These are phyloP conservation scores for Neoascia interrupta DNA, from an alignment of 2,888 invertebrate genomes.

Conservation along the genomic window DNA sequence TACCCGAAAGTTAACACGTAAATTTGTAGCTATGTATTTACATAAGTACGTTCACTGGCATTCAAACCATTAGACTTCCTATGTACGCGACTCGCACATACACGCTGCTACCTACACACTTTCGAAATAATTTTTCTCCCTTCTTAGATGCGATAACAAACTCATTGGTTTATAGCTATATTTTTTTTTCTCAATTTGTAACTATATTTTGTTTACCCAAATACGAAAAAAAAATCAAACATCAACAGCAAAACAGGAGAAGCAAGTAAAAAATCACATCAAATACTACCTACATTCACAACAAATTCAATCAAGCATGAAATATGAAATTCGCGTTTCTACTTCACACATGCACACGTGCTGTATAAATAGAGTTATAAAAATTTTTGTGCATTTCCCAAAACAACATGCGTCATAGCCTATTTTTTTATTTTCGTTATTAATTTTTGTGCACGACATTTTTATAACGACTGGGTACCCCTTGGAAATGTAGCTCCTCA, in stretches of 20 bases:
- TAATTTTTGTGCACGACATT: not conserved
- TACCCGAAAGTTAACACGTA: no score
- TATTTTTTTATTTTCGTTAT: conserved; percentile 28
- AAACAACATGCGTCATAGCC: conserved; percentile 45
- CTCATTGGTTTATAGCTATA: not conserved
- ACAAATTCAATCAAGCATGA: conserved; percentile 34
- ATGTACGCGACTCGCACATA: no score
- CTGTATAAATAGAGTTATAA: conserved; percentile 26
- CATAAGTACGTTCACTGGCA: conserved; percentile 11
- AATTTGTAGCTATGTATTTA: no score
- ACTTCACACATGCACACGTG: conserved; percentile 17
- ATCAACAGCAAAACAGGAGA: no score
- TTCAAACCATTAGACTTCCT: conserved; percentile 24
- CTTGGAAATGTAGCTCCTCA: no score
- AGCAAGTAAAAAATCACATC: conserved; percentile 4
- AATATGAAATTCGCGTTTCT: no score
- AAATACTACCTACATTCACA: conserved; percentile 17
- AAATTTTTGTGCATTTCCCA: conserved; percentile 48
- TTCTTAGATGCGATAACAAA: conserved; percentile 15
- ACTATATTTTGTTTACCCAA: not conserved
- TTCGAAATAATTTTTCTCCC: conserved; percentile 14
- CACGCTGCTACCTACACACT: no score
- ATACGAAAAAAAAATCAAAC: no score
- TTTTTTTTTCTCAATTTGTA: no score
- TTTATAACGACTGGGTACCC: not conserved